phyloP scores from a whole-genome alignment of 2,888 invertebrate species.

The Brenthis hecate region DNA sequence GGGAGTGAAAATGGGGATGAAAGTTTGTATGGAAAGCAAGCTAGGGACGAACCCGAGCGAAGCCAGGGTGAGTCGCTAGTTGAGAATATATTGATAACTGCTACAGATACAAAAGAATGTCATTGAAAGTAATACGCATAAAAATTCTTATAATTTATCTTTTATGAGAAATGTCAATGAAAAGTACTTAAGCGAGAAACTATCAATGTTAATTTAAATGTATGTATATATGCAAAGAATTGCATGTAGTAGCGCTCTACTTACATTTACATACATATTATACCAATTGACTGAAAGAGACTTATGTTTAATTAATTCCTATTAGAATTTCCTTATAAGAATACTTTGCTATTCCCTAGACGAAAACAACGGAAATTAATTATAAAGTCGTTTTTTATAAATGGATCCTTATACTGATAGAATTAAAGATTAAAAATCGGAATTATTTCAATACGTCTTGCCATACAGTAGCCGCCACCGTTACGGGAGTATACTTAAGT shows the following conservation, averaged over 20 bases:
- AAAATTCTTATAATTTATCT: not conserved
- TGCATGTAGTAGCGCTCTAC: constrained; percentile 35
- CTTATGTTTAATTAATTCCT: constrained; percentile 28
- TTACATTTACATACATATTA: constrained; percentile 31
- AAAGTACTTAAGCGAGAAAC: constrained; percentile 21
- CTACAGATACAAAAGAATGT: no score
- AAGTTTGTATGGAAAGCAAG: no score
- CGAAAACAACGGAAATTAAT: not conserved
- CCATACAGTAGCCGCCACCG: not conserved
- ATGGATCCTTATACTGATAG: no score
- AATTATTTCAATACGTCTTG: not conserved
- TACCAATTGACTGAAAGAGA: constrained; percentile 31
- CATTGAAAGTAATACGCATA: no score
- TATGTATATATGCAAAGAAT: constrained; percentile 40
- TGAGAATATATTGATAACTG: no score
- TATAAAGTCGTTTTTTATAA: no score
- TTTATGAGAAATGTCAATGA: not conserved
- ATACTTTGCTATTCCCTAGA: not conserved
- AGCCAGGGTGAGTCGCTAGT: no score
- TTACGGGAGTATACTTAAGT: not conserved
- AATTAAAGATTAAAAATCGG: no score
- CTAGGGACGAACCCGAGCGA: no score
- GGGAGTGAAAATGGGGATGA: no score
- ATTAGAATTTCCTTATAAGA: constrained; percentile 12
- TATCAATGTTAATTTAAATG: constrained; percentile 25